Percentiles rank a stretch among this genome's conserved stretches.
These are phyloP conservation scores for Limnephilus rhombicus DNA, from an alignment of 2,888 invertebrate species.

Conservation along the genomic window DNA sequence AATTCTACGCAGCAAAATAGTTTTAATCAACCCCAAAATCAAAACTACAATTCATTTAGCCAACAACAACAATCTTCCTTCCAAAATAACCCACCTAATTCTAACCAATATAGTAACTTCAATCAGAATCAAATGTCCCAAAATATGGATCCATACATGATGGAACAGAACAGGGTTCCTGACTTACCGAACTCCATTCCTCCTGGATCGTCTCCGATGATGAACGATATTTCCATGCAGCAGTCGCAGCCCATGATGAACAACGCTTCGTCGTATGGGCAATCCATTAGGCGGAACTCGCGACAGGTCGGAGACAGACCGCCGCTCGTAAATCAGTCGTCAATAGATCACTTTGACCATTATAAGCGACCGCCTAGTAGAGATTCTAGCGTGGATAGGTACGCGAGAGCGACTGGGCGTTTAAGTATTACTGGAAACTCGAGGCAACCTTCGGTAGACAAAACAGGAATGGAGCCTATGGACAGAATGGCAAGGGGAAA, in stretches of 20 bases:
- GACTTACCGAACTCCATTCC: constrained; percentile 66
- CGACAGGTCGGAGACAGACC: constrained; percentile 69
- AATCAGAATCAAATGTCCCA: constrained; percentile 64
- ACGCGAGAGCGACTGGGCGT: constrained; percentile 83
- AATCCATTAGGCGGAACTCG: constrained; percentile 67
- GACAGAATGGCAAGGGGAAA: constrained; percentile 75
- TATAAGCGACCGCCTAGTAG: constrained; percentile 94
- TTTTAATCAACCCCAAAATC: constrained; percentile 68
- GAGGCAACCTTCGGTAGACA: constrained; percentile 88
- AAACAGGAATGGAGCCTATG: constrained; percentile 73
- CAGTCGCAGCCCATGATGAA: constrained; percentile 57
- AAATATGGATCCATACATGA: constrained; percentile 58
- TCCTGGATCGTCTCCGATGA: constrained; percentile 63
- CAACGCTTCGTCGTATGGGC: constrained; percentile 66
- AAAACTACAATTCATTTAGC: constrained; percentile 68
- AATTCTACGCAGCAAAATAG: constrained; percentile 63
- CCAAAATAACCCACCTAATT: constrained; percentile 61
- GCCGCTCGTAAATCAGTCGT: constrained; percentile 78
- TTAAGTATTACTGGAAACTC: constrained; percentile 79
- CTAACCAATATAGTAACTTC: constrained; percentile 66
- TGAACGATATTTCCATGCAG: constrained; percentile 59
- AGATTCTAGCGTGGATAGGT: constrained; percentile 91
- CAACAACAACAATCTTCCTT: constrained; percentile 68
- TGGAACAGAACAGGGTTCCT: constrained; percentile 66
- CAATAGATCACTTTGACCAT: constrained; percentile 95